These are phyloP conservation scores for Fissipunctia ypsillon DNA, from an alignment of 2,888 invertebrate genomes.

Conservation along the genomic window DNA sequence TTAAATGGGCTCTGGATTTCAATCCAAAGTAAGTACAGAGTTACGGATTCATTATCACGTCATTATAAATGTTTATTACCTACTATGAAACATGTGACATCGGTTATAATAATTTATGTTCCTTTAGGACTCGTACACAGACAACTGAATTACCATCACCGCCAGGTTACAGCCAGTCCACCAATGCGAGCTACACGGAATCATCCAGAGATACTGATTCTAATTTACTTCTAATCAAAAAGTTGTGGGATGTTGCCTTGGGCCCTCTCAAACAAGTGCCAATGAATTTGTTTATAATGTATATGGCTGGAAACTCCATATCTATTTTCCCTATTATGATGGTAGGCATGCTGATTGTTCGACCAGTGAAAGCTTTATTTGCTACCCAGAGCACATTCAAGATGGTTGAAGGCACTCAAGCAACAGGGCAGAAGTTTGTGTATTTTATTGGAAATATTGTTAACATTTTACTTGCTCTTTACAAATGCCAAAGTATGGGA, in stretches of 20 bases:
- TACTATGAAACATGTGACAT: background rate
- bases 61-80: background rate
- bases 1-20: constrained; percentile 92
- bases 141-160: constrained; percentile 93
- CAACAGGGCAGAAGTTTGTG: constrained; percentile 97
- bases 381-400: constrained; percentile 97
- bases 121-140: constrained; percentile 77
- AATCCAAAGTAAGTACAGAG: constrained; percentile 88
- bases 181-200: constrained; percentile 93
- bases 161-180: constrained; percentile 95
- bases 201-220: constrained; percentile 95
- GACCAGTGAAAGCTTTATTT: constrained; percentile 98
- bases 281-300: constrained; percentile 99
- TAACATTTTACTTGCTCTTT: constrained; percentile 97
- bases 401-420: constrained; percentile 98
- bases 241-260: constrained; percentile 98
- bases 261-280: constrained; percentile 99
- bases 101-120: constrained; percentile 16
- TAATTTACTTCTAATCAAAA: constrained; percentile 96
- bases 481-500: constrained; percentile 99
- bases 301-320: constrained; percentile 99
- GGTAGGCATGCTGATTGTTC: constrained; percentile 99
- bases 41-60: background rate
- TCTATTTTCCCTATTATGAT: constrained; percentile 99
- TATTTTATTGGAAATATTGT: constrained; percentile 98